Percentiles rank a stretch among this genome's conserved stretches.
These are phyloP conservation scores for Drosophila pachea DNA, from an alignment of 1,140 invertebrate genomes.

Conservation along the genomic window DNA sequence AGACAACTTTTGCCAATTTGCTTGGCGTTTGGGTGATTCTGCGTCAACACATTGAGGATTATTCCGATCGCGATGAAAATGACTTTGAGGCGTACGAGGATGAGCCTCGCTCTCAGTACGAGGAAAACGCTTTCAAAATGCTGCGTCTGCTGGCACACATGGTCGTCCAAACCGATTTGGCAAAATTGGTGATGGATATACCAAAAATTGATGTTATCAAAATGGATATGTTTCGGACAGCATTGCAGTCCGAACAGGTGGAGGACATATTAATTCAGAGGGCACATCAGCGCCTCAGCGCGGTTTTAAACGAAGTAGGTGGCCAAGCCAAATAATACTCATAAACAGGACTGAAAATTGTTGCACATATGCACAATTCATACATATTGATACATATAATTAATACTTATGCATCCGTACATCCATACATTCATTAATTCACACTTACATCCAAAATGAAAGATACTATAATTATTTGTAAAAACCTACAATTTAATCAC, in stretches of 20 bases:
- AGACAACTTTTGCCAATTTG: slow-evolving; percentile 45
- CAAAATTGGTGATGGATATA: slow-evolving; percentile 33
- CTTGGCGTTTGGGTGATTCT: slow-evolving; percentile 45
- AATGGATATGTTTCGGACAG: slow-evolving; percentile 35
- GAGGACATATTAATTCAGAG: slow-evolving; percentile 57
- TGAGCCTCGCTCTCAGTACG: slow-evolving; percentile 57
- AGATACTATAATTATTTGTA: slow-evolving; percentile 6
- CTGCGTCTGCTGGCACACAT: slow-evolving; percentile 53
- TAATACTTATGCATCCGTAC: slow-evolving; percentile 16
- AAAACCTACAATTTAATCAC: slow-evolving; percentile 11
- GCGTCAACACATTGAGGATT: slow-evolving; percentile 53
- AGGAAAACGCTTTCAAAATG: slow-evolving; percentile 59
- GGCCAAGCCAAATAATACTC: slow-evolving; percentile 63
- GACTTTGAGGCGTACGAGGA: slow-evolving; percentile 62
- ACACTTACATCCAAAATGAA: slow-evolving; percentile 13
- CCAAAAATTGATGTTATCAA: slow-evolving; percentile 41
- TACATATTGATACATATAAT: slow-evolving; percentile 31
- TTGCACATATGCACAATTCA: slow-evolving; percentile 60
- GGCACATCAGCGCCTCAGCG: slow-evolving; percentile 48
- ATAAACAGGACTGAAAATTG: slow-evolving; percentile 67
- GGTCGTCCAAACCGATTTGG: slow-evolving; percentile 34
- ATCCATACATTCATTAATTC: slow-evolving; percentile 37
- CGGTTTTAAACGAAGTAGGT: slow-evolving; percentile 43
- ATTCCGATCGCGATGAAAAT: slow-evolving; percentile 46
- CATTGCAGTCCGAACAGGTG: slow-evolving; percentile 45